Conservation (phyloP, 2,113 vertebrate genomes). For the Elachura formosa region DNA sequence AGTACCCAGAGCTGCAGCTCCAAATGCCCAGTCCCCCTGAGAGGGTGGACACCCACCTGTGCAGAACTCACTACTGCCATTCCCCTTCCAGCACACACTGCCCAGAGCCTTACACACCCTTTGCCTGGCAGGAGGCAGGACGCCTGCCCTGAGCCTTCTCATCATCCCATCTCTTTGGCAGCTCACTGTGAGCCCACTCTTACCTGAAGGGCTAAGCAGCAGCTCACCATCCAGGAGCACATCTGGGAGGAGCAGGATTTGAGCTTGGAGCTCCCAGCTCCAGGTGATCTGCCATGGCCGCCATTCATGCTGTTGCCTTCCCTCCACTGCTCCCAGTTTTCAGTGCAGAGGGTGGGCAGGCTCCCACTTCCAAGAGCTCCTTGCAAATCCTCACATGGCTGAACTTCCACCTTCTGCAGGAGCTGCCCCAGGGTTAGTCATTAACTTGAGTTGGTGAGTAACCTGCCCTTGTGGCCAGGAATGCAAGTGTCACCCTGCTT, state of each 20-base stretch:
- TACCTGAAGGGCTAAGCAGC: slow-evolving; percentile 76
- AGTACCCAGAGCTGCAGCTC: background rate
- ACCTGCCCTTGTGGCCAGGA: slow-evolving; percentile 22
- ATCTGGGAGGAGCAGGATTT: background rate
- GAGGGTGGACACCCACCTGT: too few relatives aligned
- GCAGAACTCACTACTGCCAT: background rate
- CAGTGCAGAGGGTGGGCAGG: background rate
- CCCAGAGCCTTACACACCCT: background rate
- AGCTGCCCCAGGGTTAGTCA: slow-evolving; percentile 42
- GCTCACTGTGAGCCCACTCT: fast-evolving
- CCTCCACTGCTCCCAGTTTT: background rate
- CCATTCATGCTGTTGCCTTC: slow-evolving; percentile 50
- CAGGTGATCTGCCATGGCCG: background rate
- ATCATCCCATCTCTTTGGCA: background rate
- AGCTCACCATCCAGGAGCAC: slow-evolving; percentile 58
- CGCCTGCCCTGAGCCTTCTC: background rate
- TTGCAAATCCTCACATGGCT: background rate
- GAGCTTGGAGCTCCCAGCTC: background rate
- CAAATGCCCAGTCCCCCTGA: background rate
- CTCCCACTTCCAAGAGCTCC: background rate
- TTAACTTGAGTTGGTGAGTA: slow-evolving; percentile 64
- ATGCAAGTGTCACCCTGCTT: background rate
- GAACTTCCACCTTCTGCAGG: slow-evolving; percentile 60
- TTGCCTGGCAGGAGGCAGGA: background rate
- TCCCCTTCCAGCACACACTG: background rate